phyloP scores from a whole-genome alignment of 2,888 invertebrate genomes.

The Sminthurinus aureus region DNA sequence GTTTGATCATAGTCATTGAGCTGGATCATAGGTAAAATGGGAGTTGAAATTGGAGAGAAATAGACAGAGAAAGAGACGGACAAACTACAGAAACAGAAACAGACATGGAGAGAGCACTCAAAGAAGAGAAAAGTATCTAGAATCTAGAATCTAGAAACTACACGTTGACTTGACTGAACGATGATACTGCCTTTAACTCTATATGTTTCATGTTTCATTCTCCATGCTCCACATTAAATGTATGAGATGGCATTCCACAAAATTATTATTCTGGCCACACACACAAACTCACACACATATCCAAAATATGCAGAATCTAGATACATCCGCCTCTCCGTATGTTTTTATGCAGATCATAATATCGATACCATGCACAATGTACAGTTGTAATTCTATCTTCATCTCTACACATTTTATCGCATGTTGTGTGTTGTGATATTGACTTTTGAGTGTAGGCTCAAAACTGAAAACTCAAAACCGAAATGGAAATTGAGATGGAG shows the following conservation, averaged over 20 bases:
- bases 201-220: conserved; percentile 11
- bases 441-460: not conserved
- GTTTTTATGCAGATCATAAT: conserved; percentile 7
- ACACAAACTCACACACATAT: too few species aligned
- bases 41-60: not conserved
- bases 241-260: conserved; percentile 18
- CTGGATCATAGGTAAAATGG: not conserved
- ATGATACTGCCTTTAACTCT: too few species aligned
- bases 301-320: conserved; percentile 6
- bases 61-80: not conserved
- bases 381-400: not conserved
- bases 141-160: not conserved
- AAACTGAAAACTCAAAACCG: not conserved
- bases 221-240: conserved; percentile 2
- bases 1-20: not conserved
- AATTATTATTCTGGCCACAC: conserved; percentile 28
- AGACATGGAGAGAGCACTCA: too few species aligned
- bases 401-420: not conserved
- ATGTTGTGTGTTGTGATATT: not conserved
- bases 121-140: not conserved
- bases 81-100: not conserved
- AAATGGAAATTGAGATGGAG: not conserved
- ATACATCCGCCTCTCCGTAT: too few species aligned
- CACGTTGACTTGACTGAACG: too few species aligned
- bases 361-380: not conserved